Evolutionary conservation across 1,140 invertebrate species (phyloP), one percentile per base, ranked within the genome.

Genomic region (Odontomachus brunneus): DNA sequence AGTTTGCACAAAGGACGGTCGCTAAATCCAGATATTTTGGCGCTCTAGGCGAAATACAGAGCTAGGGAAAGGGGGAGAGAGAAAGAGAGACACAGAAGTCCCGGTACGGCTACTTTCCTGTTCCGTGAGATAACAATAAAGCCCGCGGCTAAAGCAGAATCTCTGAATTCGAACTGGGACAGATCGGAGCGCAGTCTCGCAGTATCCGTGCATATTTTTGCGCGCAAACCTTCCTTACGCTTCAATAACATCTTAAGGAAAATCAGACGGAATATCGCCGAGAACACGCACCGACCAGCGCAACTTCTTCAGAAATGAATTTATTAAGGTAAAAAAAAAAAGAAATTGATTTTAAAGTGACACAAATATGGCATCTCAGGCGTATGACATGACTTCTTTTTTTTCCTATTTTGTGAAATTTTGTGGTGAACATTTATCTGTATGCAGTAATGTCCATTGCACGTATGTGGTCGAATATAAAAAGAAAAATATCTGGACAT

Each of bases 51-150:
- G 57, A 80, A 80, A 71, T 80, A 80, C 75, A 71, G 75, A 69
- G 75, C 51, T 51, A 12, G 15, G 3, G 29, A 33, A 5, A 33
- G 5, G 29, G 29, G 5, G 29, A 33, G 29, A 33, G 29, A 33
- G 29, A 33, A 5, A 33, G 29, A 33, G 29, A 33, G 29, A 33
- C 2, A 44, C 9, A 44, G 38, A 44, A 44, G 38, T 44, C 74
- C 66, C 74, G 33, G 29, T 59, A 53, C 62, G 62, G 62, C 29
- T 76, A 76, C 62, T 71, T 80, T 44, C 51, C 22, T 44, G 65
- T 80, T 80, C 53, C 75, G 65, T 80, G 75, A 80, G 75, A 80
- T 80, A 80, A 80, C 75, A 71, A 71, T 71, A 69, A 80, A 80
- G 51, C 65, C 51, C 65, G 69, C 65, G 33, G 75, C 65, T 71